A percentile compares a stretch with the other conserved stretches of the same genome.
Evolutionary conservation across 2,888 invertebrate genomes (phyloP).

Genomic region (Salpingus planirostris): DNA sequence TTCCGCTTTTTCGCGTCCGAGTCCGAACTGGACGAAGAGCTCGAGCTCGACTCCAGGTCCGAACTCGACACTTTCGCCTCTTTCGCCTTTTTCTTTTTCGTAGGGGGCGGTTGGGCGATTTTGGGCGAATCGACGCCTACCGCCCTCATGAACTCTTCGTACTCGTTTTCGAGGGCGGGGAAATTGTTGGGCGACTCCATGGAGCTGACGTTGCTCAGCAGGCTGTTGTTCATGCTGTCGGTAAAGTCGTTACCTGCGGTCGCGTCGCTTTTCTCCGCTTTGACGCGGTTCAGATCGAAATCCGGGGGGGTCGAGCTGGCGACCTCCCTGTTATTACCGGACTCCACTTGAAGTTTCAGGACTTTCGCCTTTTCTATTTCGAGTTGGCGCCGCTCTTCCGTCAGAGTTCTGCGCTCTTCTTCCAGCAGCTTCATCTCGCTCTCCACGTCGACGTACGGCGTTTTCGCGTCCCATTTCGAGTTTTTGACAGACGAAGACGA

Average conservation of each 20-base stretch:
- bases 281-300: constrained; percentile 1
- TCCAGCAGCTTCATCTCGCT: constrained; percentile 16
- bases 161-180: constrained; percentile 39
- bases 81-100: constrained; percentile 7
- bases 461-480: constrained; percentile 8
- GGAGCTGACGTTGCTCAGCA: constrained; percentile 8
- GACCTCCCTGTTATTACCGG: constrained; percentile 6
- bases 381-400: constrained; percentile 17
- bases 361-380: constrained; percentile 20
- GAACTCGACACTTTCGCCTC: constrained; percentile 1
- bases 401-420: constrained; percentile 13
- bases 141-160: constrained; percentile 52
- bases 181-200: constrained; percentile 13
- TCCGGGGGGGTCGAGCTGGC: constrained; percentile 5
- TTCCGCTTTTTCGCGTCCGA: constrained; percentile 6
- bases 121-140: constrained; percentile 36
- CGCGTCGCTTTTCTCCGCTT: background rate
- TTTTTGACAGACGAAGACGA: background rate
- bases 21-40: constrained; percentile 6
- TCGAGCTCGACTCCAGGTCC: constrained; percentile 3
- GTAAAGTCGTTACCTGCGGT: no score
- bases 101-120: background rate
- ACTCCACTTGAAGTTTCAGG: constrained; percentile 17
- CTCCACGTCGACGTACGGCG: constrained; percentile 10
- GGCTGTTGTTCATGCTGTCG: constrained; percentile 9